These are phyloP conservation scores for Paedocypris sp. DNA, from an alignment of 2,113 vertebrate genomes.

Conservation along the genomic window DNA sequence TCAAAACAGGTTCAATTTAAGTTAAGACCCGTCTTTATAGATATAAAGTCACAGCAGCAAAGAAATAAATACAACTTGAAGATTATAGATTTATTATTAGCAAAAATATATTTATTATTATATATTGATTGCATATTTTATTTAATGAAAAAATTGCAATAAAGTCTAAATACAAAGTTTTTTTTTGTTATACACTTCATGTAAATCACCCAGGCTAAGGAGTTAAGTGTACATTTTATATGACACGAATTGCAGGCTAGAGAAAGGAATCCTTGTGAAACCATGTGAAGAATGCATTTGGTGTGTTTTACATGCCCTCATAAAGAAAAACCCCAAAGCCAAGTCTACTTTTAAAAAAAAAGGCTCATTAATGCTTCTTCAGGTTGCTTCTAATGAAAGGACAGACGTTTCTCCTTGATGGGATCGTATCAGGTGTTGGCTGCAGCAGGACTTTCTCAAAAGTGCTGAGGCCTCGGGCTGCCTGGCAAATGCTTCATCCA, in stretches of 20 bases:
- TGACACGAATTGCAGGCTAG: background rate
- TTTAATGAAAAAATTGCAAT: too few species aligned
- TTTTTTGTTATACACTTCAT: background rate
- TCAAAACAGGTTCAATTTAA: too few species aligned
- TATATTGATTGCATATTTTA: too few species aligned
- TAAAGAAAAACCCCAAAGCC: background rate
- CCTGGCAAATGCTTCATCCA: background rate
- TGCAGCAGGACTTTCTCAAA: slow-evolving; percentile 9
- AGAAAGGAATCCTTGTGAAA: background rate
- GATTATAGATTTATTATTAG: too few species aligned
- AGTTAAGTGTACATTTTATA: background rate
- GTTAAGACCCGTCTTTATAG: too few species aligned
- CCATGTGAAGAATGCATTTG: background rate
- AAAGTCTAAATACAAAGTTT: too few species aligned
- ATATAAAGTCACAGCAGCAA: too few species aligned
- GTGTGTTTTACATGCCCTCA: background rate
- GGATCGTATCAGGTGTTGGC: background rate
- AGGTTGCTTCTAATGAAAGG: background rate
- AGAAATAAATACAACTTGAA: too few species aligned
- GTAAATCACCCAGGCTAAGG: too few species aligned
- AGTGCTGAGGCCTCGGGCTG: slow-evolving; percentile 12
- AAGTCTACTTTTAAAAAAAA: background rate
- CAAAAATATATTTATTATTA: too few species aligned
- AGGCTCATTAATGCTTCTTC: background rate
- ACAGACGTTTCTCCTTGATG: background rate